Conservation (phyloP, 2,113 vertebrate genomes). For the Sterrhoptilus dennistouni region DNA sequence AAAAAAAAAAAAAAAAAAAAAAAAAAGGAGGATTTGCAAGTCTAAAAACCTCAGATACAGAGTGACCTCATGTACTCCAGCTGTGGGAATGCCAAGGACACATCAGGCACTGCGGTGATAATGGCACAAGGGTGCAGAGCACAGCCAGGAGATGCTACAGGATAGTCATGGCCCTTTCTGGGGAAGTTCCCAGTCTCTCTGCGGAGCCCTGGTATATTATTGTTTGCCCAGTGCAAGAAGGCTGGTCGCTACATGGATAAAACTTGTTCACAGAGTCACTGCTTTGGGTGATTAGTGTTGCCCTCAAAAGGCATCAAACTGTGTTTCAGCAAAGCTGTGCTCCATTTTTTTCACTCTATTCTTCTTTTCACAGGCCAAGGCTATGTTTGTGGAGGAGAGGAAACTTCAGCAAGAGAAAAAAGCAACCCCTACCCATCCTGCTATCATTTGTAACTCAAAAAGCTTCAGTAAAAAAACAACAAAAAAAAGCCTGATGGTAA, state of each 20-base stretch:
- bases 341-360: not conserved
- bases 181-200: not conserved
- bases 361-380: not conserved
- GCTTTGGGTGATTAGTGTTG: not conserved
- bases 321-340: not conserved
- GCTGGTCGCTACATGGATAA: not conserved
- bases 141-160: not conserved
- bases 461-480: not conserved
- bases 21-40: not conserved
- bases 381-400: not conserved
- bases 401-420: not conserved
- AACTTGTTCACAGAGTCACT: not conserved
- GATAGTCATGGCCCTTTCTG: not conserved
- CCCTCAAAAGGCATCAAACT: not conserved
- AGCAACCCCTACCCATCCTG: not conserved
- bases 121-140: not conserved
- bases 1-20: no score
- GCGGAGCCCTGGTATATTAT: not conserved
- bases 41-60: not conserved
- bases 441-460: not conserved
- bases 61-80: not conserved
- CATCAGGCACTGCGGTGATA: not conserved
- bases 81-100: not conserved
- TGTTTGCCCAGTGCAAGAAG: not conserved
- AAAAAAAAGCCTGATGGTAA: not conserved